Conservation (phyloP, 2,797 vertebrate genomes). For the Gallinago nigripennis region DNA sequence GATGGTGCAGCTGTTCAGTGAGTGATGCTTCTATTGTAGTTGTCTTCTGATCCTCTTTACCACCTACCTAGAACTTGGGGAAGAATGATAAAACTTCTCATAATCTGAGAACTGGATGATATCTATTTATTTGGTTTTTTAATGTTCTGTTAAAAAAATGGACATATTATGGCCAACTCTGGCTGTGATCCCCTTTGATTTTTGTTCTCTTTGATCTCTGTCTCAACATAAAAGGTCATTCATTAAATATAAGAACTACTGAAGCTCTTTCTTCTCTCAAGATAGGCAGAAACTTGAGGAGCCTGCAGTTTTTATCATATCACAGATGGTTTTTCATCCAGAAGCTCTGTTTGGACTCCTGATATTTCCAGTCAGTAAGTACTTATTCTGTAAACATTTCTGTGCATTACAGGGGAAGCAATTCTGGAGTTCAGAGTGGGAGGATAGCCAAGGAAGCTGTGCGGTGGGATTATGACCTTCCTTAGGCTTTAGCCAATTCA, state of each 20-base stretch:
- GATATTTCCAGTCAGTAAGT: not conserved
- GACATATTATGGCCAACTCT: not conserved
- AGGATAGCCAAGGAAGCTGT: not conserved
- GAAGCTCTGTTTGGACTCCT: not conserved
- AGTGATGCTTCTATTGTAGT: not conserved
- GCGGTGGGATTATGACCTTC: not conserved
- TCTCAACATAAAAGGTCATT: not conserved
- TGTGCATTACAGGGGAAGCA: not conserved
- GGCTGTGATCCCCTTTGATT: not conserved
- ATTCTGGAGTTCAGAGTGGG: not conserved
- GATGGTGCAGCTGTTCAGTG: not conserved
- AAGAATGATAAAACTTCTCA: not conserved
- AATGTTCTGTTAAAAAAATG: not conserved
- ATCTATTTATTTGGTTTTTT: not conserved
- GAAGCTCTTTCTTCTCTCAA: not conserved
- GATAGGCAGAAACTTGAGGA: not conserved
- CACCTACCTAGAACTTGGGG: not conserved
- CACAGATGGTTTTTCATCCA: not conserved
- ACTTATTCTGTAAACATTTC: not conserved
- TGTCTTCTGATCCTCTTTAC: not conserved
- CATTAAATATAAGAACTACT: not conserved
- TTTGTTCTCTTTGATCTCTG: constrained; percentile 8
- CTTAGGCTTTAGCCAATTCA: not conserved
- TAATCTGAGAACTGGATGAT: not conserved
- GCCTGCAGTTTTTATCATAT: not conserved